Evolutionary conservation across 2,113 vertebrate genomes (phyloP).

Genomic region (Rallus limicola): DNA sequence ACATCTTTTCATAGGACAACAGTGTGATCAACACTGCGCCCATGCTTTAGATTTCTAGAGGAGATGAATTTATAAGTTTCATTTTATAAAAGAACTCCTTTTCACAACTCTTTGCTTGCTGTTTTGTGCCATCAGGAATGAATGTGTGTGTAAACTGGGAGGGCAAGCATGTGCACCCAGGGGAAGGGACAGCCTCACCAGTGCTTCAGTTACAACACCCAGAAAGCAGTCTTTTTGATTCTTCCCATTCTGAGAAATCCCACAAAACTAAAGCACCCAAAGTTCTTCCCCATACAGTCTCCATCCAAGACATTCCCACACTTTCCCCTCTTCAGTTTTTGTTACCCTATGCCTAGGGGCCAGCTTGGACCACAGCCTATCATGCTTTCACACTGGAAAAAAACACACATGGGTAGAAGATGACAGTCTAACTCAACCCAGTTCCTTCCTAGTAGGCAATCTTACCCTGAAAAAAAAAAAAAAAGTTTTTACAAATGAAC

Average conservation of each 20-base stretch:
- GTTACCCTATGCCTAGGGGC: neutral
- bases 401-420: rapidly evolving
- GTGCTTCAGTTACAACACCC: neutral
- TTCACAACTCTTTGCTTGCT: neutral
- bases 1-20: neutral
- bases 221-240: neutral
- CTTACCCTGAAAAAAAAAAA: neutral
- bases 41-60: neutral
- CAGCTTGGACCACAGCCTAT: neutral
- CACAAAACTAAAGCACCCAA: neutral
- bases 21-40: neutral
- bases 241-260: neutral
- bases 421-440: neutral
- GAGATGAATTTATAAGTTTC: neutral
- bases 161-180: no score
- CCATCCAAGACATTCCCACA: neutral
- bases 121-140: neutral
- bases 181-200: neutral
- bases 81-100: slow-evolving; percentile 1
- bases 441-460: neutral
- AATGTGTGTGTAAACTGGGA: neutral
- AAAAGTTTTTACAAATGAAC: neutral
- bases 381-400: neutral
- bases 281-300: neutral
- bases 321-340: neutral